Evolutionary conservation across 2,113 vertebrate species (phyloP).

Genomic region (Lophotis ruficrista): DNA sequence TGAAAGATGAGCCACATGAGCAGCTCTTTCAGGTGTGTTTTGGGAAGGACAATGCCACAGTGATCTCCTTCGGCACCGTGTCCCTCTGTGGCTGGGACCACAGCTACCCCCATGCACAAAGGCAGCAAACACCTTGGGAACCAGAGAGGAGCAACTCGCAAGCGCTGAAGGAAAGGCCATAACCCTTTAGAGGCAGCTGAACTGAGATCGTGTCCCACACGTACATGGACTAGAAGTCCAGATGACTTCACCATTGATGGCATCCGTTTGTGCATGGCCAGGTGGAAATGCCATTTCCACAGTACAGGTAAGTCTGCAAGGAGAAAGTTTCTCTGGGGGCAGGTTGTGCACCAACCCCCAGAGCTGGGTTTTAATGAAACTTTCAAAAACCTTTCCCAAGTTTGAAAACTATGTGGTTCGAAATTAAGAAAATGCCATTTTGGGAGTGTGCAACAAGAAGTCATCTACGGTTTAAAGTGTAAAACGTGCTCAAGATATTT

Average conservation of each 20-base stretch:
- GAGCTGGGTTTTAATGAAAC: neutral
- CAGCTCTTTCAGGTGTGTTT: neutral
- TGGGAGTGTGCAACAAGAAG: rapidly evolving
- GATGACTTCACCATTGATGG: rapidly evolving
- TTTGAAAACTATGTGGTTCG: neutral
- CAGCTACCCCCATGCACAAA: neutral
- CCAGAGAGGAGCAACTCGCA: too few relatives aligned
- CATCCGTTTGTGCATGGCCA: rapidly evolving
- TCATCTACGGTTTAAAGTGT: neutral
- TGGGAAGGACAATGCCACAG: neutral
- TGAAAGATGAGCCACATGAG: rapidly evolving
- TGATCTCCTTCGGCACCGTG: neutral
- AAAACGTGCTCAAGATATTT: neutral
- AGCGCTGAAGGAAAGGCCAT: neutral
- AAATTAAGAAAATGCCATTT: neutral
- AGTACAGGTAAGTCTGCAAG: neutral
- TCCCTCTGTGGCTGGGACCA: too few relatives aligned
- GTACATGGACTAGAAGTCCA: neutral
- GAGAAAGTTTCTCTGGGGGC: neutral
- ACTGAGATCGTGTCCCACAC: neutral
- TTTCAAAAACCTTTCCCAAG: neutral
- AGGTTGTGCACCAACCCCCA: neutral
- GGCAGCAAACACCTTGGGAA: neutral
- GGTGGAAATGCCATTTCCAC: neutral
- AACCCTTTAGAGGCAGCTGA: neutral